phyloP scores from a whole-genome alignment of 2,113 vertebrate genomes.

The Microcebus jonahi region DNA sequence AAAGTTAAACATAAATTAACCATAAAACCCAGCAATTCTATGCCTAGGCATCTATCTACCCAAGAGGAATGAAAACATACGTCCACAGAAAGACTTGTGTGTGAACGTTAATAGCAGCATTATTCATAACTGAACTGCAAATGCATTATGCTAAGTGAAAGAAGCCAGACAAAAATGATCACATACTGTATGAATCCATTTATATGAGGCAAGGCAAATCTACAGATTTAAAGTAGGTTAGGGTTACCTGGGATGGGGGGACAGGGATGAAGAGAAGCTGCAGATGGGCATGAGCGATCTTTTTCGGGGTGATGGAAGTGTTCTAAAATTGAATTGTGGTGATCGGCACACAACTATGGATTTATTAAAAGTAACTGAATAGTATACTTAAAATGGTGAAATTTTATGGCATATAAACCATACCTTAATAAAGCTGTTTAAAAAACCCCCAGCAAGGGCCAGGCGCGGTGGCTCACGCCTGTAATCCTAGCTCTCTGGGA shows the following conservation, averaged over 20 bases:
- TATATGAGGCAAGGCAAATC: not conserved
- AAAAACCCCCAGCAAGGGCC: not conserved
- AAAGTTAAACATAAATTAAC: slow-evolving; percentile 16
- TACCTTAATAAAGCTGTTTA: not conserved
- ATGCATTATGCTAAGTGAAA: slow-evolving; percentile 10
- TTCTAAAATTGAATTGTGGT: not conserved
- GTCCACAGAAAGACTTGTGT: not conserved
- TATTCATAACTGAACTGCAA: not conserved
- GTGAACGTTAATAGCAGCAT: not conserved
- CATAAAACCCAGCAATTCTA: not conserved
- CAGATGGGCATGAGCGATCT: not conserved
- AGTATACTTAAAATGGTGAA: not conserved
- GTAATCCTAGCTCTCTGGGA: no score
- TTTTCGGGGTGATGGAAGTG: not conserved
- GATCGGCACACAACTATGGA: not conserved
- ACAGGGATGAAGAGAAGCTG: not conserved
- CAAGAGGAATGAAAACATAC: slow-evolving; percentile 23
- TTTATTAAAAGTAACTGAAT: not conserved
- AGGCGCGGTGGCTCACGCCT: no score
- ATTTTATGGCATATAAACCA: not conserved
- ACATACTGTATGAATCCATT: not conserved
- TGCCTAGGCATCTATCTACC: not conserved
- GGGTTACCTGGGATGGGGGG: not conserved
- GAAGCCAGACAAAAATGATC: slow-evolving; percentile 2
- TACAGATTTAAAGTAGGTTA: not conserved